Base-by-base conservation (phyloP, 2,113 vertebrate genomes). In the Mormyrus lacerda region DNA sequence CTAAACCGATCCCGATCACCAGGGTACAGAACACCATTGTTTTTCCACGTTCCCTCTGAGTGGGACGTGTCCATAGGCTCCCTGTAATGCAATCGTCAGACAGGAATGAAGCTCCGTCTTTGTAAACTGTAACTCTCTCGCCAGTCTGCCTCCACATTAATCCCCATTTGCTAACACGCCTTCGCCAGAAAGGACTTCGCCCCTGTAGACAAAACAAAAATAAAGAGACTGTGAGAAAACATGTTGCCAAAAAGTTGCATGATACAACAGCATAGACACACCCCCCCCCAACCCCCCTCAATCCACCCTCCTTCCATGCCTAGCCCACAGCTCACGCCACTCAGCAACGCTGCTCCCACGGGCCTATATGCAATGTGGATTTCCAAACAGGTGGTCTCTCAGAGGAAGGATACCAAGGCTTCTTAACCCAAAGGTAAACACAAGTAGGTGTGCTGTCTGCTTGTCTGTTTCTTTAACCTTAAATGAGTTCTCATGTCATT, bases 171-270 rank as follows among this genome's bases (percentile, higher is more conserved):
- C 82, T 61, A 58, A 69, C 69, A 88, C 45, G 61, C 50, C 48
- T n/a, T 21, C 1, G 5, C 35, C 69, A 79, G 73, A 88, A 83
- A 83, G 86, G 73, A 53, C 50, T 44, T 51, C 69, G 47, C 51
- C 31, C 35, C 42, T 24, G 35, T 61, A 88, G 69, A 88, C 86
- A 90, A 90, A 88, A 82, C 86, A 90, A 82, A 90, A 53, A 90
- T 19, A 90, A 47, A 87, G 53, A 13, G n/a, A 84, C 73, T 53
- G 88, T 65, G 31, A 51, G 84, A 69, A 65, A 50, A 42, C 17
- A 31, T 42, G 73, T 53, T 35, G 55, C 69, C 42, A 58, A 82
- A 89, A 47, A 73, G 27, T 39, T 17, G 42, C 35, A 48, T 69
- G 84, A 44, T 53, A 42, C 55, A 35, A 42, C 53, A n/a, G 39